Conservation (phyloP, 2,797 vertebrate genomes). For the Onychomys arenicola region DNA sequence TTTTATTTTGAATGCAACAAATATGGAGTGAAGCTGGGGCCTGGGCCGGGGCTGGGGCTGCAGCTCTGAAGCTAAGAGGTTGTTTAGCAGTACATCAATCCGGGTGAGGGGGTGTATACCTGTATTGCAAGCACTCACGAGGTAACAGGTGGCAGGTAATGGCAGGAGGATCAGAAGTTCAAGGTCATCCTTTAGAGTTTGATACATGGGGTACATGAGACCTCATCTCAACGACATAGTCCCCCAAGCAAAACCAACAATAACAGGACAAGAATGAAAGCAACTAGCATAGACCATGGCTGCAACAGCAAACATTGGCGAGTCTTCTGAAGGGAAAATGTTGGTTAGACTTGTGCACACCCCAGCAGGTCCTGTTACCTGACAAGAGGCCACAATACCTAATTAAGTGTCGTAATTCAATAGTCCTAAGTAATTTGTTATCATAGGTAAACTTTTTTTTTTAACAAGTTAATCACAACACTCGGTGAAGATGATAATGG, state of each 20-base stretch:
- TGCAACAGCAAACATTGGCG: not conserved
- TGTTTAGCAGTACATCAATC: not conserved
- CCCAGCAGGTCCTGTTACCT: not conserved
- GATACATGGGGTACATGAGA: not conserved
- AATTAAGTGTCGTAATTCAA: constrained; percentile 40
- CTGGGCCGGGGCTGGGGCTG: too few species aligned
- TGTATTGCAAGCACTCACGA: not conserved
- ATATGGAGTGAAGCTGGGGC: too few species aligned
- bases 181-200: not conserved
- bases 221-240: not conserved
- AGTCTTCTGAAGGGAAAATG: constrained; percentile 41
- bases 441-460: not conserved
- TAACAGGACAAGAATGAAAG: not conserved
- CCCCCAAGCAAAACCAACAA: not conserved
- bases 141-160: not conserved
- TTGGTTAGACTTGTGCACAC: not conserved
- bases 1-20: constrained; percentile 21
- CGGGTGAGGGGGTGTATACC: not conserved
- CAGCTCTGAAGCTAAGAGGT: not conserved
- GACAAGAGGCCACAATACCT: not conserved
- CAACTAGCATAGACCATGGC: not conserved
- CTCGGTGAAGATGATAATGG: not conserved
- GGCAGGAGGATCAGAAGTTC: not conserved
- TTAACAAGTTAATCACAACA: not conserved
- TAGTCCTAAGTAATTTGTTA: not conserved